A percentile compares a stretch with the other conserved stretches of the same genome.
phyloP scores from a whole-genome alignment of 2,113 vertebrate genomes.

The Elaphurus davidianus region DNA sequence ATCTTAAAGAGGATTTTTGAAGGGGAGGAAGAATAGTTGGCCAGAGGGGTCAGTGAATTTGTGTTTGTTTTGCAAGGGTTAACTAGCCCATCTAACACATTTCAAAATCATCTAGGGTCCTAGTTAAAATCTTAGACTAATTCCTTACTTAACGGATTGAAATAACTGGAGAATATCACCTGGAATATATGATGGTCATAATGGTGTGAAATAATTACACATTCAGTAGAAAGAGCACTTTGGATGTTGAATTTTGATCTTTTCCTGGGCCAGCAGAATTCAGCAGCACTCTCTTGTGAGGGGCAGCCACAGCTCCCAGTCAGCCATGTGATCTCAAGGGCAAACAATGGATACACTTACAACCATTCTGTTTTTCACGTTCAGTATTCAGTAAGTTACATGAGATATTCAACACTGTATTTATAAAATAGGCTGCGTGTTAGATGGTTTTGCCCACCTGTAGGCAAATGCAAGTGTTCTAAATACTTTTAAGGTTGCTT shows the following conservation, averaged over 20 bases:
- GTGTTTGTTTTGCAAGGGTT: neutral
- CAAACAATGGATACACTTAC: neutral
- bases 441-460: neutral
- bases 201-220: neutral
- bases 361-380: neutral
- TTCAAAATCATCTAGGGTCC: neutral
- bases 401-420: neutral
- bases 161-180: neutral
- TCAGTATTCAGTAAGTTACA: neutral
- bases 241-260: neutral
- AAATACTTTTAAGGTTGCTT: neutral
- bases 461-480: neutral
- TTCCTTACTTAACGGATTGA: neutral
- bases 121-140: neutral
- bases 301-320: neutral
- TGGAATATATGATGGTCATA: neutral
- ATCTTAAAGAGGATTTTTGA: neutral
- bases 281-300: neutral
- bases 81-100: neutral
- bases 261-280: neutral
- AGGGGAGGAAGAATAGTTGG: fast-evolving
- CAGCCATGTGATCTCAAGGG: neutral
- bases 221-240: neutral
- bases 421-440: neutral
- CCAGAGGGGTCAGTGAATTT: neutral